Conservation (phyloP, 1,140 invertebrate genomes). For the Leptonema lineaticorne region DNA sequence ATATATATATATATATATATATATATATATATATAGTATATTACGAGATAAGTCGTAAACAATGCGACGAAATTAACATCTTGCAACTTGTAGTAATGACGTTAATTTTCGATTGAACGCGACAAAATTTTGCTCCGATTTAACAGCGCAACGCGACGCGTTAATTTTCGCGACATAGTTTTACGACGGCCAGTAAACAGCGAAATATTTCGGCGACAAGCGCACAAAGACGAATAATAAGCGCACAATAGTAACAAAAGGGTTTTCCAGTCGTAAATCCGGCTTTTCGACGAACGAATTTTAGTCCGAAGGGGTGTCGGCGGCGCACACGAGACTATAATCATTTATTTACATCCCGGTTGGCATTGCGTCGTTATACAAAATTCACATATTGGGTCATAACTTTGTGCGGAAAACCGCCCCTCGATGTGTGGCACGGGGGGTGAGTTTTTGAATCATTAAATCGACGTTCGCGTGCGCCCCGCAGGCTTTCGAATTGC, state of each 20-base stretch:
- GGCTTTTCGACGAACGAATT: neutral
- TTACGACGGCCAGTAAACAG: conserved; percentile 5
- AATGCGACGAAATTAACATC: too few relatives aligned
- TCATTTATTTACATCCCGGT: conserved; percentile 28
- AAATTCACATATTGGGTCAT: conserved; percentile 24
- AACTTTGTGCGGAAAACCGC: neutral
- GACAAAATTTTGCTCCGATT: neutral
- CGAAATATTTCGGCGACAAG: conserved; percentile 3
- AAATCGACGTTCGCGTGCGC: conserved; percentile 14
- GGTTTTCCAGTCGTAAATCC: conserved; percentile 13
- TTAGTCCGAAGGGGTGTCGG: conserved; percentile 1
- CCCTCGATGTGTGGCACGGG: neutral
- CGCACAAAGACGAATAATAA: neutral
- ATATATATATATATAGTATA: too few relatives aligned
- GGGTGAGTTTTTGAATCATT: conserved; percentile 13
- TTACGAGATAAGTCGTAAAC: too few relatives aligned
- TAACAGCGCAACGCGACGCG: neutral
- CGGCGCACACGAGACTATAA: too few relatives aligned
- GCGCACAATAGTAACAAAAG: neutral
- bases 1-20: too few relatives aligned
- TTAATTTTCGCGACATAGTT: conserved; percentile 8
- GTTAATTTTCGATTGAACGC: neutral
- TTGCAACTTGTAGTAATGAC: too few relatives aligned
- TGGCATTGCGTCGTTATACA: conserved; percentile 12
- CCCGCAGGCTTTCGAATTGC: neutral